Evolutionary conservation across 2,888 invertebrate genomes (phyloP).

Genomic region (Aelia acuminata): DNA sequence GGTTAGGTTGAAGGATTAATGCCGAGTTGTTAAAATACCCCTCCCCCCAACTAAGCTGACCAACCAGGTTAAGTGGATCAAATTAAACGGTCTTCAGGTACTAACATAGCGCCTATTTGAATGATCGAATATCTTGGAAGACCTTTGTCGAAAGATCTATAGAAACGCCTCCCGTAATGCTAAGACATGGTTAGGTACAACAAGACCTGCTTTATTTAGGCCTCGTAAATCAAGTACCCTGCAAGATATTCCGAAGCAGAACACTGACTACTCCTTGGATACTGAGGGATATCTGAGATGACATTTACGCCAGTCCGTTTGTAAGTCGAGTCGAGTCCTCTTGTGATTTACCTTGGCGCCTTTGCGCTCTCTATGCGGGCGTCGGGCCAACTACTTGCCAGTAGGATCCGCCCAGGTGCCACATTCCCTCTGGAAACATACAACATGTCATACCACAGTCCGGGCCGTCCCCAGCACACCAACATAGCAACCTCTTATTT

Average conservation of each 20-base stretch:
- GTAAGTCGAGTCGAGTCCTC: conserved; percentile 43
- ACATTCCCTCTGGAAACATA: conserved; percentile 66
- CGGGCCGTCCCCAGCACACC: conserved; percentile 50
- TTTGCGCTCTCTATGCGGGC: conserved; percentile 62
- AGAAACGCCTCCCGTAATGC: no score
- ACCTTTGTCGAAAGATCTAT: background rate
- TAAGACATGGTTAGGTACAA: no score
- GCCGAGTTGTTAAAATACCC: no score
- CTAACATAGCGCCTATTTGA: background rate
- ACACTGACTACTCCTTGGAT: background rate
- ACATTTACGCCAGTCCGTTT: background rate
- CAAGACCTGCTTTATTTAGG: no score
- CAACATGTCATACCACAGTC: conserved; percentile 64
- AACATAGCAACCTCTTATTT: conserved; percentile 33
- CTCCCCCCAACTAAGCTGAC: no score
- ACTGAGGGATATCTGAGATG: conserved; percentile 1
- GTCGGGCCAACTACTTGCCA: conserved; percentile 63
- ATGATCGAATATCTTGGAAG: background rate
- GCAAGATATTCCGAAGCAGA: background rate
- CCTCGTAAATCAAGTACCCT: background rate
- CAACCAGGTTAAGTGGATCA: no score
- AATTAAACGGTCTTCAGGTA: no score
- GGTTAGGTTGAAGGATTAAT: no score
- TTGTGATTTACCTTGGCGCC: conserved; percentile 64
- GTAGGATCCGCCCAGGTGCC: conserved; percentile 62